Base-by-base conservation (phyloP, 2,888 invertebrate genomes). In the Folsomia manolachei region DNA sequence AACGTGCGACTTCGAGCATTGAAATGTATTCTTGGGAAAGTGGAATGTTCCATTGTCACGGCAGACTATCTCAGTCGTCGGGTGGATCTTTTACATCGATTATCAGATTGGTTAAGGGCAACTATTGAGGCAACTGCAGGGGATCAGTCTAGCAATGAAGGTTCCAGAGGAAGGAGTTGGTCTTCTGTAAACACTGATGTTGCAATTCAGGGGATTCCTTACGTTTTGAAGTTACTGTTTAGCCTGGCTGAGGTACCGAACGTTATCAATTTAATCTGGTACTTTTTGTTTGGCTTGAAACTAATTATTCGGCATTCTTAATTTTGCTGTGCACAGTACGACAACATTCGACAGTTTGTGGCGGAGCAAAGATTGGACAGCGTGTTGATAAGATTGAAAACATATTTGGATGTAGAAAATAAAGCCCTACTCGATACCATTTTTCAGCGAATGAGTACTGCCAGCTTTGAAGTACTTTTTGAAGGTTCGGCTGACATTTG, bases 1-100 rank as follows among this genome's bases (percentile, higher is more conserved):
- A 76, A 78, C 64, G 77, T 80, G 1, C 76, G 80, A 18, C 62
- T 78, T 11, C 71, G 80, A 64, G 80, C 80, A 1, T 63, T 80
- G 65, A 77, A 78, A 75, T 74, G 75, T 68, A 71, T 80, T 19
- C 62, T 76, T 69, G 66, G 75, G 23, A 80, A 80, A 67, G 52
- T 80, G 9, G 78, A 80, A 26, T 72, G 73, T 63, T 77, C 76
- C 24, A 74, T 80, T 21, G 61, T 80, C 23, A 68, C 71, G 14
- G 51, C 71, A 2, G 75, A 76, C 23, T 68, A 60, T 56, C 53
- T 80, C 56, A 73, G 76, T 66, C 39, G 73, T 25, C 67, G 76
- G 24, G 69, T 74, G 18, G 78, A 80, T 63, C 71, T 80, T 24
- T 60, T 78, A 52, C 67, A 75, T 72, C 75, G 78, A 69, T 75